Evolutionary conservation across 2,888 invertebrate species (phyloP), one percentile per base, ranked within the genome.

Genomic region (Meganola albula): DNA sequence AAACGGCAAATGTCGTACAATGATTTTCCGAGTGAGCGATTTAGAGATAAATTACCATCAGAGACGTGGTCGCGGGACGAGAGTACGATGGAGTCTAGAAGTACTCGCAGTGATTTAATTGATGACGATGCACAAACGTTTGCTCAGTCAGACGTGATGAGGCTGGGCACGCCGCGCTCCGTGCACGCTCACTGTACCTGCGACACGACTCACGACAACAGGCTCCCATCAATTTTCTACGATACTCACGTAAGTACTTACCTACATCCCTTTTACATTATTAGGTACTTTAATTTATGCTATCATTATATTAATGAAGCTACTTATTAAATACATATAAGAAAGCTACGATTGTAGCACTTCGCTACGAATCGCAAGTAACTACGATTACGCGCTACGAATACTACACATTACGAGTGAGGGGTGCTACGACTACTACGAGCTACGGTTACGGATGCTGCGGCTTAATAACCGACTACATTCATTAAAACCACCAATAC

Each of bases 1-100:
- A 74, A 71, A 50, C 72, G 85, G 46, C 85, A 85, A 63, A 73
- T 86, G 79, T 87, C 87, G 32, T 86, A 77, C 59, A 86, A 82
- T 55, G 86, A 87, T 55, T 83, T 87, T 64, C 78, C 80, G 37
- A 82, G 69, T 49, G 86, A 85, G 44, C 64, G 83, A 38, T 76
- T 60, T 53, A 64, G 76, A 45, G 80, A 80, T 47, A 69, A 77
- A 58, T 55, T 64, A 50, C n/a, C n/a, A n/a, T 51, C 70, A 38
- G 82, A 75, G 48, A 56, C 66, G 27, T 77, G 82, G 84, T 53
- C 64, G 37, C 65, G 74, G 34, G 76, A 76, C 32, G 77, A 74
- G 47, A 65, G 61, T 41, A 62, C 69, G 39, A 63, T 64, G 47
- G 70, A 72, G 49, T 67, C 76, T 34, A 60, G 78, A 44, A 74